Percentiles rank a stretch among this genome's conserved stretches.
These are phyloP conservation scores for Gymnothorax javanicus DNA, from an alignment of 2,797 vertebrate species.

Conservation along the genomic window DNA sequence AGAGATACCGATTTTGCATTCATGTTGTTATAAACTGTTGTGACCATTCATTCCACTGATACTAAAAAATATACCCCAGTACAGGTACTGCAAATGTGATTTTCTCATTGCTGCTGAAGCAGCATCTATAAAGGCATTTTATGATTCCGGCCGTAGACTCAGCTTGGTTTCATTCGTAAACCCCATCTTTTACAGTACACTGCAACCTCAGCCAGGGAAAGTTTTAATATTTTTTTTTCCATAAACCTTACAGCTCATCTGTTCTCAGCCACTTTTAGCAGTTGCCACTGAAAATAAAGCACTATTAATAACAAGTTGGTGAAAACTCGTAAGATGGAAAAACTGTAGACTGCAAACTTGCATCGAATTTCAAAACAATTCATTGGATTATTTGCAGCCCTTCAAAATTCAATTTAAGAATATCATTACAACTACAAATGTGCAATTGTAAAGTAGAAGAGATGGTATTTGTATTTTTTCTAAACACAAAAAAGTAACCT, in stretches of 20 bases:
- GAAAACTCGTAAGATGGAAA: no score
- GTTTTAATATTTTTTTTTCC: not conserved
- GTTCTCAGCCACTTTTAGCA: not conserved
- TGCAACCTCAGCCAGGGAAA: not conserved
- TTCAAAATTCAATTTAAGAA: not conserved
- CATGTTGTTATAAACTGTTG: not conserved
- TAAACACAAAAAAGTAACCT: no score
- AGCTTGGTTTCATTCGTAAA: not conserved
- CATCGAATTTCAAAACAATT: not conserved
- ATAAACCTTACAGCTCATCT: not conserved
- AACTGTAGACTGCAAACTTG: not conserved
- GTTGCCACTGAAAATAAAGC: not conserved
- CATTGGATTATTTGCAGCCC: not conserved
- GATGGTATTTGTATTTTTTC: no score
- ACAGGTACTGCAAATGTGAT: not conserved
- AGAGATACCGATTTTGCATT: not conserved
- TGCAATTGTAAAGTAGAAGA: not conserved
- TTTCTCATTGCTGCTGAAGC: not conserved
- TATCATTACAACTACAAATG: no score
- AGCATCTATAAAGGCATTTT: not conserved
- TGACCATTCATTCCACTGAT: not conserved
- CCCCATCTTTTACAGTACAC: not conserved
- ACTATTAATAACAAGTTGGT: no score
- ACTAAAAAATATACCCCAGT: not conserved
- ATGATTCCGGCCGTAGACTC: not conserved